A percentile compares a stretch with the other conserved stretches of the same genome.
Evolutionary conservation across 23 tunicate species (phyloP).

Genomic region (Styela plicata): DNA sequence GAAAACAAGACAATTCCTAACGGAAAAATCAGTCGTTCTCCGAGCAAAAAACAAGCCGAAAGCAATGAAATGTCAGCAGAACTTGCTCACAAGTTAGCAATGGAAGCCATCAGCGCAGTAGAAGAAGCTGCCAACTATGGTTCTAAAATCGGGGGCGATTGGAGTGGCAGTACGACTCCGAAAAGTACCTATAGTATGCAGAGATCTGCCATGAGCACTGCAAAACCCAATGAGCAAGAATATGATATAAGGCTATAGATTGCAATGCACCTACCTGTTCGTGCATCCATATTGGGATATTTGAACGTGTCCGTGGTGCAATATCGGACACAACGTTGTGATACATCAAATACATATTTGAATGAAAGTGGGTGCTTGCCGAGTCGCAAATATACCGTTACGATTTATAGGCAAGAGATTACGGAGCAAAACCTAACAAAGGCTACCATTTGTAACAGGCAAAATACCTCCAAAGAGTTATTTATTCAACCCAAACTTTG

Average conservation of each 20-base stretch:
- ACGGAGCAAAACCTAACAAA: no score
- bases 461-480: no score
- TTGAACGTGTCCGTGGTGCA: no score
- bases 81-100: conserved; percentile 10
- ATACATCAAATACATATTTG: no score
- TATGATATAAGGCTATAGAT: conserved; percentile 21
- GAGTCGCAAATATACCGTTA: no score
- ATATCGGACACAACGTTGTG: no score
- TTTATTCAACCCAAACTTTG: no score
- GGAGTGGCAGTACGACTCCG: conserved; percentile 26
- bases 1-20: neutral
- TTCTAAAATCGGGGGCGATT: neutral
- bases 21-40: neutral
- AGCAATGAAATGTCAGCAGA: neutral
- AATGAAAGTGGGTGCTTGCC: no score
- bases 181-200: conserved; percentile 18
- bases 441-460: no score
- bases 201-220: neutral
- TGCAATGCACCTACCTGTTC: no score
- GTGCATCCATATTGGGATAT: no score
- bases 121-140: conserved; percentile 22
- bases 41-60: neutral
- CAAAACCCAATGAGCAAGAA: conserved; percentile 1
- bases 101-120: conserved; percentile 15
- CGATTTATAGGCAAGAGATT: no score